Evolutionary conservation across 1,140 invertebrate species (phyloP).

Genomic region (Megathymus violae): DNA sequence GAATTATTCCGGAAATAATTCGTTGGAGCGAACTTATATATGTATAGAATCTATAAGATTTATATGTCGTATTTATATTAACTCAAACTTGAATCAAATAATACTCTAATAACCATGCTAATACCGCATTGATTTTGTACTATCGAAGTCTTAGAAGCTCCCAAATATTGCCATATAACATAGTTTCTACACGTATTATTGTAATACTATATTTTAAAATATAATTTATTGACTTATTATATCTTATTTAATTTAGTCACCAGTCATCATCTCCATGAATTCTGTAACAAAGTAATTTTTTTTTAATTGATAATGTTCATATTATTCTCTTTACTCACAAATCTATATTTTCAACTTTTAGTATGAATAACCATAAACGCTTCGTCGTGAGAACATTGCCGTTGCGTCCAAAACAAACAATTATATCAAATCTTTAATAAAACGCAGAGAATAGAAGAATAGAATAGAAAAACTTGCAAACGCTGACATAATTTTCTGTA

Average conservation of each 20-base stretch:
- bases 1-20: slow-evolving; percentile 78
- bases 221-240: not conserved
- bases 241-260: slow-evolving; percentile 85
- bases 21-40: slow-evolving; percentile 62
- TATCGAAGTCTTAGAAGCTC: slow-evolving; percentile 66
- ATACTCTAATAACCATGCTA: slow-evolving; percentile 67
- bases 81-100: no score
- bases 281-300: slow-evolving; percentile 83
- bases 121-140: slow-evolving; percentile 78
- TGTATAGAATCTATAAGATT: slow-evolving; percentile 74
- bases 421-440: no score
- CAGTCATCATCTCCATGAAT: slow-evolving; percentile 95
- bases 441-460: no score
- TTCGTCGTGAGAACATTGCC: no score
- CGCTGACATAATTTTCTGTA: no score
- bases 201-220: slow-evolving; percentile 60
- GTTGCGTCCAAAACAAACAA: no score
- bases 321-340: not conserved
- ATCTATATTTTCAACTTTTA: no score
- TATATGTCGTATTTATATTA: no score
- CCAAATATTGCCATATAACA: slow-evolving; percentile 61
- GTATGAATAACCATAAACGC: no score
- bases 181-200: slow-evolving; percentile 63
- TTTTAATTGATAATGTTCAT: not conserved
- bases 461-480: no score